Base-by-base conservation (phyloP, 2,797 vertebrate species). In the Capromys pilorides region DNA sequence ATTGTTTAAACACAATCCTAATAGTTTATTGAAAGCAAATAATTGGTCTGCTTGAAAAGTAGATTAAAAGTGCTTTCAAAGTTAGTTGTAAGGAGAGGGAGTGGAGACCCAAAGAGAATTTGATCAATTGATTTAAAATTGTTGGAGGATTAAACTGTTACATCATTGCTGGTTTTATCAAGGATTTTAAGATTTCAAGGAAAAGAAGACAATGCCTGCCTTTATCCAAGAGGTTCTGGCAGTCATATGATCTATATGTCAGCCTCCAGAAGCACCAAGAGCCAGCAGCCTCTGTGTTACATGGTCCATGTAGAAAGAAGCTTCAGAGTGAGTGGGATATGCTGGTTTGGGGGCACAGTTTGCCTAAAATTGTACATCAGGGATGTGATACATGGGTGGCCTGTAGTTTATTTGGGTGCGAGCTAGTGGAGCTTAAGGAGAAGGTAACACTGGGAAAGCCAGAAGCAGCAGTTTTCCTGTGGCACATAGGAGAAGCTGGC, bases 161-260 rank as follows among this genome's bases (percentile, higher is more conserved):
- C 73, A 94, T 92, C 90, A 91, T 57, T 87, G 69, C 95, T 88
- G 86, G 54, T 64, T 57, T 96, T 88, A 86, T 41, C 64, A 33
- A 89, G 62, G 59, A 85, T 92, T 96, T 93, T 18, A 14, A 85
- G 75, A 95, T 95, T 93, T 96, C 86, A 96, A 95, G 97, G 95
- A 93, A 85, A 96, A 88, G 64, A 91, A 73, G 90, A 88, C 93
- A 95, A 91, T 83, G 93, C 12, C 31, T 26, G 39, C 79, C 96
- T 97, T 94, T 93, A 88, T 92, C 71, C 18, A 0, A 90, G 95
- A 93, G 94, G 88, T 90, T 93, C 86, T 0, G 3, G 67, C 77
- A 86, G 7, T 96, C 49, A 0, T 45, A 54, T 82, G 57, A 96
- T 93, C 77, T 24, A 54, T 0, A 6, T 78, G 51, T 90, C 41